phyloP scores from a whole-genome alignment of 2,113 vertebrate genomes.

The Bagarius yarrelli region DNA sequence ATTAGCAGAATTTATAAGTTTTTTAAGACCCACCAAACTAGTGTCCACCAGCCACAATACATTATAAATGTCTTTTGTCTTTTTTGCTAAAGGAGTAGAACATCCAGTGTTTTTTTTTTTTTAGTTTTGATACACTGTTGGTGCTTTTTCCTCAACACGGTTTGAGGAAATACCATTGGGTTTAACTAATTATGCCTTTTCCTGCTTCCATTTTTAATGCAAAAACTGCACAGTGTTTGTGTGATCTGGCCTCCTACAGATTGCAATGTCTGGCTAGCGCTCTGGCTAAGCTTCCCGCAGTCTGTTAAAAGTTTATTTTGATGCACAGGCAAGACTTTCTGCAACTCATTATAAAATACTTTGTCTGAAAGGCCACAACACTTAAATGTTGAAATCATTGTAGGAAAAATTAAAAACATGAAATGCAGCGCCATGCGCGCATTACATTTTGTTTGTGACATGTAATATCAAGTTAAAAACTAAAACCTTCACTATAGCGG shows the following conservation, averaged over 20 bases:
- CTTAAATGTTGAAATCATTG: conserved; percentile 8
- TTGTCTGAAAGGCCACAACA: not conserved
- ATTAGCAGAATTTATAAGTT: not conserved
- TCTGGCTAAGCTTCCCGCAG: not conserved
- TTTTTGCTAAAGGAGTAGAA: not conserved
- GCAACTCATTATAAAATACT: not conserved
- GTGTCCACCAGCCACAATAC: not conserved
- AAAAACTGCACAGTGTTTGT: not conserved
- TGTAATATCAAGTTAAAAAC: not conserved
- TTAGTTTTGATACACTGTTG: not conserved
- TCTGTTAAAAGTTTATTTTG: not conserved
- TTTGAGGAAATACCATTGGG: not conserved
- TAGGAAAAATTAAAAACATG: not conserved
- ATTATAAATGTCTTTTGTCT: not conserved
- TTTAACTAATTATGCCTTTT: not conserved
- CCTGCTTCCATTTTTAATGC: not conserved
- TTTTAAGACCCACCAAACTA: not conserved
- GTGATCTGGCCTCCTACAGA: not conserved
- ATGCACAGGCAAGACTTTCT: not conserved
- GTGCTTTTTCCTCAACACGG: not conserved
- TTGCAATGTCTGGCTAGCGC: not conserved
- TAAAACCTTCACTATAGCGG: not conserved
- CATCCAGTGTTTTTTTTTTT: not conserved
- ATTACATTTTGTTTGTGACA: not conserved
- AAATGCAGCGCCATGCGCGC: not conserved